phyloP scores from a whole-genome alignment of 2,797 vertebrate genomes.

The Cossypha heuglini region DNA sequence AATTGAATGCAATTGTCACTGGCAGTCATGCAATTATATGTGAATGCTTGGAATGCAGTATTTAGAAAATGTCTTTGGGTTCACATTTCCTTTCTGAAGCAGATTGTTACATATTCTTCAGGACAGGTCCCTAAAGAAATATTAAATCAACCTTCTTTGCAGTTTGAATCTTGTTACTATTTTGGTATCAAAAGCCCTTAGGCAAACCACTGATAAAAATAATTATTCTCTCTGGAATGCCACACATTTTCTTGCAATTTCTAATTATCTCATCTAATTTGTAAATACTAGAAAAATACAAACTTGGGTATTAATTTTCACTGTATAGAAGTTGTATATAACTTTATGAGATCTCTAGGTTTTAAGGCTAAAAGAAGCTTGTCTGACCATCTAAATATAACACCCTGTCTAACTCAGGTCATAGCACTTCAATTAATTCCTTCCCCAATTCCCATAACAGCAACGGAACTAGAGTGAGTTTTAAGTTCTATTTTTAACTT shows the following conservation, averaged over 20 bases:
- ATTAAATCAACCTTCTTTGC: conserved; percentile 41
- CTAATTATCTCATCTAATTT: neutral
- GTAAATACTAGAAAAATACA: neutral
- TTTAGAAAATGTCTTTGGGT: conserved; percentile 52
- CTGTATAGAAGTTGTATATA: neutral
- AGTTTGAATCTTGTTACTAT: conserved; percentile 25
- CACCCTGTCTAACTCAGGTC: neutral
- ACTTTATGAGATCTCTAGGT: neutral
- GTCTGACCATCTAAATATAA: neutral
- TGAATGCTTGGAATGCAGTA: neutral
- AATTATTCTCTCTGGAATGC: neutral
- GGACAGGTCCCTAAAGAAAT: conserved; percentile 32
- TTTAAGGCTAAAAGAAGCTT: neutral
- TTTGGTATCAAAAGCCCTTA: conserved; percentile 26
- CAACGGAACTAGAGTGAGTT: neutral
- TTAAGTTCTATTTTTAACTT: neutral
- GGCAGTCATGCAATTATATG: conserved; percentile 6
- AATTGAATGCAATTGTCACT: neutral
- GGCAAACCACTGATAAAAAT: conserved; percentile 5
- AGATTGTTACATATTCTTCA: conserved; percentile 49
- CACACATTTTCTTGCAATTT: neutral
- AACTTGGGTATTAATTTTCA: neutral
- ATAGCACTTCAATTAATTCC: conserved; percentile 3
- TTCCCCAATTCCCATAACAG: neutral
- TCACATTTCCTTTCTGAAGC: conserved; percentile 54